A percentile compares a stretch with the other conserved stretches of the same genome.
Conservation (phyloP, 2,888 invertebrate species). For the Macrosoma leucophasiata region DNA sequence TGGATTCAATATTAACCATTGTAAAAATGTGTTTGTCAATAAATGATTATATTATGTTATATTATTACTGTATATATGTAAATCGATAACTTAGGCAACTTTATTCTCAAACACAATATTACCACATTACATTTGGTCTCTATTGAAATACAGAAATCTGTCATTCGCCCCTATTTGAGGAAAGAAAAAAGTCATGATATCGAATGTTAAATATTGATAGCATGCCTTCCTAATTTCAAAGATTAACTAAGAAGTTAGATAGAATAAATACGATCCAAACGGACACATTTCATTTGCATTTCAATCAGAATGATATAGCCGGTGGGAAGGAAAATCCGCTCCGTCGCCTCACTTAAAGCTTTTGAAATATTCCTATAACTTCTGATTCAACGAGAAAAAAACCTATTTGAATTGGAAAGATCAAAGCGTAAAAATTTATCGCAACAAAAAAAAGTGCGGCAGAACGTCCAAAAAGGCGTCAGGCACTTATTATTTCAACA, state of each 20-base stretch:
- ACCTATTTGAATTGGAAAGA: constrained; percentile 75
- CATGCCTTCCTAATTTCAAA: constrained; percentile 41
- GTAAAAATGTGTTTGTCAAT: too few relatives aligned
- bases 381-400: constrained; percentile 67
- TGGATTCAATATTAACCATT: too few relatives aligned
- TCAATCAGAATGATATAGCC: constrained; percentile 71
- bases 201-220: constrained; percentile 27
- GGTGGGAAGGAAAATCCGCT: constrained; percentile 70
- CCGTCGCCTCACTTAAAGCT: constrained; percentile 70
- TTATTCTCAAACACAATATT: too few relatives aligned
- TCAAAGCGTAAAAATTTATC: constrained; percentile 73
- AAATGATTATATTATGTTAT: too few relatives aligned
- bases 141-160: too few relatives aligned
- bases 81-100: too few relatives aligned
- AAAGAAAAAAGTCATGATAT: too few relatives aligned
- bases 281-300: constrained; percentile 73
- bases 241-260: constrained; percentile 57
- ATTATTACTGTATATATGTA: too few relatives aligned
- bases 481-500: constrained; percentile 73
- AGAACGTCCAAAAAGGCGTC: constrained; percentile 68
- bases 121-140: too few relatives aligned
- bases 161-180: too few relatives aligned
- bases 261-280: constrained; percentile 64
- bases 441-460: constrained; percentile 60
- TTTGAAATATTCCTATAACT: constrained; percentile 74